phyloP scores from a whole-genome alignment of 1,140 invertebrate genomes.

The Drosophila equinoxialis region DNA sequence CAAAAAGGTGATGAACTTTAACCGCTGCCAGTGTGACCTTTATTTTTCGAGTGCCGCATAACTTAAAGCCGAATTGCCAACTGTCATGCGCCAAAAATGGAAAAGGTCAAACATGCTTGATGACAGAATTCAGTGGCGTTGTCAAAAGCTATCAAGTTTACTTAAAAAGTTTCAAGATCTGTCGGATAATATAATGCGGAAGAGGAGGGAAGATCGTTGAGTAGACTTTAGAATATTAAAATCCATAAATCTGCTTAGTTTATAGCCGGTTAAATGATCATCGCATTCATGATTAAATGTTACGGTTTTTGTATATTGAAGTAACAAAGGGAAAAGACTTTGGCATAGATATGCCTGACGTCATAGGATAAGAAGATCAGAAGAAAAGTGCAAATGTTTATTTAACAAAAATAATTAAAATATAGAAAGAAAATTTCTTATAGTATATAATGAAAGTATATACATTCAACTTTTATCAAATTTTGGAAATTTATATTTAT shows the following conservation, averaged over 20 bases:
- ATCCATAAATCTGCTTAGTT: background rate
- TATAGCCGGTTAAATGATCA: too few relatives aligned
- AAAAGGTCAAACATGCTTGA: constrained; percentile 41
- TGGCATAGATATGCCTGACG: too few relatives aligned
- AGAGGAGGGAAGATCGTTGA: background rate
- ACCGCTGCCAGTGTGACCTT: constrained; percentile 46
- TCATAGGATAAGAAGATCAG: too few relatives aligned
- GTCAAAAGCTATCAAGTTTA: background rate
- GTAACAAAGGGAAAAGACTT: background rate
- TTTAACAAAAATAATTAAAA: too few relatives aligned
- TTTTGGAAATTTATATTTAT: too few relatives aligned
- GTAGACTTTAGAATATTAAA: background rate
- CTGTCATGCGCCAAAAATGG: constrained; percentile 45
- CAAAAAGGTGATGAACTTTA: constrained; percentile 28
- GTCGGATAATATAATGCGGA: background rate
- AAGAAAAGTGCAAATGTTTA: too few relatives aligned
- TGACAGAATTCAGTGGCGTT: constrained; percentile 5
- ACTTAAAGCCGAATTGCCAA: constrained; percentile 24
- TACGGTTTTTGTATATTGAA: background rate
- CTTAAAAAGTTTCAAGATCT: background rate
- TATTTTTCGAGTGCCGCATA: constrained; percentile 23
- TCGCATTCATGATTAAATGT: background rate
- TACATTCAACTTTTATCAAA: too few relatives aligned
- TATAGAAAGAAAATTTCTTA: too few relatives aligned
- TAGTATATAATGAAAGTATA: too few relatives aligned